Evolutionary conservation across 1,140 invertebrate species (phyloP).

Genomic region (Microplitis mediator): DNA sequence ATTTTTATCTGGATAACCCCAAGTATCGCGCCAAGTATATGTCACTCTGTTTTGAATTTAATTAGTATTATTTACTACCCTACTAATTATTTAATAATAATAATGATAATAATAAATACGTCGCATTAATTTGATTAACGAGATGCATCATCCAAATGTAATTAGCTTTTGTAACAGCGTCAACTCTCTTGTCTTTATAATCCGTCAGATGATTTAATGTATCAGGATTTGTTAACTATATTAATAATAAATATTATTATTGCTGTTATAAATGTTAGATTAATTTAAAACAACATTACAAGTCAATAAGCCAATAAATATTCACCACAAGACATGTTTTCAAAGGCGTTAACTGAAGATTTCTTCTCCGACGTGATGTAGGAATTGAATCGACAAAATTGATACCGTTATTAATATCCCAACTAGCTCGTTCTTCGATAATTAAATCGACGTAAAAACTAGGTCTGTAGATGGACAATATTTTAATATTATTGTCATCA

Average conservation of each 20-base stretch:
- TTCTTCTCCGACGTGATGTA: constrained; percentile 37
- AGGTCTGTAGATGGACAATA: constrained; percentile 44
- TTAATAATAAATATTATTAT: constrained; percentile 9
- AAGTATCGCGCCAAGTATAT: constrained; percentile 61
- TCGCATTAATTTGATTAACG: constrained; percentile 65
- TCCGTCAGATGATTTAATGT: constrained; percentile 68
- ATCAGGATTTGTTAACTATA: constrained; percentile 64
- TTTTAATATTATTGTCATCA: constrained; percentile 12
- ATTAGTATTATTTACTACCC: background rate
- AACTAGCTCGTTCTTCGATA: constrained; percentile 41
- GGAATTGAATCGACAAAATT: constrained; percentile 5
- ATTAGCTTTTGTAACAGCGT: constrained; percentile 70
- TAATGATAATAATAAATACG: constrained; percentile 38
- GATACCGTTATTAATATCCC: constrained; percentile 37
- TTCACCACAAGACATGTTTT: constrained; percentile 49
- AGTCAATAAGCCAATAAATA: too few relatives aligned
- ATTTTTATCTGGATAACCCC: constrained; percentile 63
- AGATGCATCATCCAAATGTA: constrained; percentile 65
- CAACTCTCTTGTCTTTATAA: constrained; percentile 66
- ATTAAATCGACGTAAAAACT: constrained; percentile 31
- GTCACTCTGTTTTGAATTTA: constrained; percentile 44
- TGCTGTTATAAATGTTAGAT: background rate
- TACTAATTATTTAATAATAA: background rate
- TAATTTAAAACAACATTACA: too few relatives aligned
- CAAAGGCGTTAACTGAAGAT: constrained; percentile 40